A percentile compares a stretch with the other conserved stretches of the same genome.
These are phyloP conservation scores for Dipodomys ordii DNA, from an alignment of 2,113 vertebrate species.

Conservation along the genomic window DNA sequence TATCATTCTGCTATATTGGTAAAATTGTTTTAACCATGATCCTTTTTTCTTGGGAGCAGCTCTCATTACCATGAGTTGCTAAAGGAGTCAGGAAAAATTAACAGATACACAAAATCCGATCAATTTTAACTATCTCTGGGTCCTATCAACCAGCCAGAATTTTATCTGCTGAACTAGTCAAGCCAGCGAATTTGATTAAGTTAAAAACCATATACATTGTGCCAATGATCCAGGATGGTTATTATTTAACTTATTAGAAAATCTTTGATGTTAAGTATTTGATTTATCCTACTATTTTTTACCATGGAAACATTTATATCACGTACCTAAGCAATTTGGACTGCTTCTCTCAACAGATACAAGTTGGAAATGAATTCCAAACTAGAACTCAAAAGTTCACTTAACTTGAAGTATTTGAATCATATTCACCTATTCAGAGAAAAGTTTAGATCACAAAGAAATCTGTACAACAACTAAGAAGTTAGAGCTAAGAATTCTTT, in stretches of 20 bases:
- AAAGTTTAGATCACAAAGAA: background rate
- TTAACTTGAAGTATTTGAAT: background rate
- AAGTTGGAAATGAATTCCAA: background rate
- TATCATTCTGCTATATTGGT: background rate
- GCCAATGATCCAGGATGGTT: background rate
- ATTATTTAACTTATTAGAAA: constrained; percentile 11
- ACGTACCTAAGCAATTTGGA: background rate
- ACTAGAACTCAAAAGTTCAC: background rate
- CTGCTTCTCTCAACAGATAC: background rate
- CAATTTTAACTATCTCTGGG: background rate
- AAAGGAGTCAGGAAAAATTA: background rate
- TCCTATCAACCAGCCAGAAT: background rate
- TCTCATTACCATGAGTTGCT: constrained; percentile 3
- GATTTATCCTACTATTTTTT: background rate
- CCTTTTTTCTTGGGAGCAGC: background rate
- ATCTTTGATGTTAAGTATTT: background rate
- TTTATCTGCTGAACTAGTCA: background rate
- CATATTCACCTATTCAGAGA: background rate
- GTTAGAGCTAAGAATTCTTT: background rate
- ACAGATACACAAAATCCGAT: background rate
- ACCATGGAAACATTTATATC: background rate
- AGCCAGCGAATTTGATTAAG: background rate
- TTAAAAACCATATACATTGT: background rate
- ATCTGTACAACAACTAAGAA: background rate
- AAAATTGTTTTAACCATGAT: background rate